These are phyloP conservation scores for Lamproptera curius DNA, from an alignment of 2,888 invertebrate species.

Conservation along the genomic window DNA sequence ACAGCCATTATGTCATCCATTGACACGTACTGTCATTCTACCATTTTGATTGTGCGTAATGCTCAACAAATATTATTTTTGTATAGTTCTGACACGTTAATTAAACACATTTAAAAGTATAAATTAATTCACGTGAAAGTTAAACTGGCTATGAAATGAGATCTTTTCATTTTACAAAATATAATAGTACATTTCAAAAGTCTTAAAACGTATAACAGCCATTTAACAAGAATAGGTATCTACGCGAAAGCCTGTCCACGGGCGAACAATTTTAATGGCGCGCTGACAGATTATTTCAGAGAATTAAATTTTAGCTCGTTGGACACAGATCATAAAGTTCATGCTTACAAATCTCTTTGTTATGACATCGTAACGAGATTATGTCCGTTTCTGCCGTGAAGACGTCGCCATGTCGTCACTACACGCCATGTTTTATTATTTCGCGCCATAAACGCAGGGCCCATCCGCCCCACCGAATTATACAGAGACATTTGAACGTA, in stretches of 20 bases:
- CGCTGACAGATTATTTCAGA: conserved; percentile 75
- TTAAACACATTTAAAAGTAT: too few relatives aligned
- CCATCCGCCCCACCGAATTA: conserved; percentile 48
- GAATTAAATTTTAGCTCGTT: conserved; percentile 77
- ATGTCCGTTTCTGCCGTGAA: conserved; percentile 70
- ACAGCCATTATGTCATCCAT: conserved; percentile 25
- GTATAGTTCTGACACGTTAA: too few relatives aligned
- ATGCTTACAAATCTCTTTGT: conserved; percentile 78
- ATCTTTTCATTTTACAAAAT: too few relatives aligned
- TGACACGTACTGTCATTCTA: conserved; percentile 8
- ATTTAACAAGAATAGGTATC: conserved; percentile 30
- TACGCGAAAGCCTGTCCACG: conserved; percentile 39
- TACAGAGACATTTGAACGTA: conserved; percentile 58
- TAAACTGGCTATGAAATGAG: too few relatives aligned
- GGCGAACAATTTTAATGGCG: conserved; percentile 73
- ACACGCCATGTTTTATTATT: conserved; percentile 71
- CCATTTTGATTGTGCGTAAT: too few relatives aligned
- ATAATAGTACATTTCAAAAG: too few relatives aligned
- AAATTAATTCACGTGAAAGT: too few relatives aligned
- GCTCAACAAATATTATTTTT: too few relatives aligned
- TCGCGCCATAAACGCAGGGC: conserved; percentile 56
- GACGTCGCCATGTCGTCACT: conserved; percentile 65
- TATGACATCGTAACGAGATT: conserved; percentile 77
- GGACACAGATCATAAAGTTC: conserved; percentile 76
- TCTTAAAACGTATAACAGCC: too few relatives aligned